These are phyloP conservation scores for Aphis gossypii DNA, from an alignment of 1,140 invertebrate genomes.

Conservation along the genomic window DNA sequence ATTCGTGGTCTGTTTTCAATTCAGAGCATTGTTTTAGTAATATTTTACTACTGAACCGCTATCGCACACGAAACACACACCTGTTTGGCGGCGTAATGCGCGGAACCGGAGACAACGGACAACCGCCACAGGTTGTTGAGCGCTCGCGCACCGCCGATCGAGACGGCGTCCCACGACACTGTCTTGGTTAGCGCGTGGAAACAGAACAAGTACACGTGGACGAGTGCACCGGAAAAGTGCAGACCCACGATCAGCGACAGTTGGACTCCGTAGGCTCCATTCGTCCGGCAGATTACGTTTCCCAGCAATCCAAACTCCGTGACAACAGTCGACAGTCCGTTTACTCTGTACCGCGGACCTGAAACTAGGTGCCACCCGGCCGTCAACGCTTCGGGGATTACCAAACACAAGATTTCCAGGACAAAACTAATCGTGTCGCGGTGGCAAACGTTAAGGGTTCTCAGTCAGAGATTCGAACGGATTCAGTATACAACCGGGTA, in stretches of 20 bases:
- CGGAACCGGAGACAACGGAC: not conserved
- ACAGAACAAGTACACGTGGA: conserved; percentile 30
- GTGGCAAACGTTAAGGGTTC: too few relatives aligned
- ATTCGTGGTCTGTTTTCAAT: not conserved
- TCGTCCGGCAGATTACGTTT: not conserved
- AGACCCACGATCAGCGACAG: not conserved
- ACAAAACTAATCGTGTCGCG: not conserved
- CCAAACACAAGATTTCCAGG: not conserved
- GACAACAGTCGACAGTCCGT: not conserved
- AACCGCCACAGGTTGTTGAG: conserved; percentile 37
- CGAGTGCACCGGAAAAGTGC: not conserved
- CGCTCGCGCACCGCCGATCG: not conserved
- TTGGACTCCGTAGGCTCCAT: not conserved
- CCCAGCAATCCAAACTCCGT: not conserved
- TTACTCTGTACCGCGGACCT: not conserved
- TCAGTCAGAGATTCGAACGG: not conserved
- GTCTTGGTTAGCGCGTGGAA: not conserved
- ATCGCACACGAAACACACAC: not conserved
- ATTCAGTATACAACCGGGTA: not conserved
- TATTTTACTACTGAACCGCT: not conserved
- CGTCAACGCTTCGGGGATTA: not conserved
- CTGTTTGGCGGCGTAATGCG: conserved; percentile 24
- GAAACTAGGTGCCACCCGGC: not conserved
- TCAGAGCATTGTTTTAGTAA: not conserved
- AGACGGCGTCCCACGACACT: not conserved